These are phyloP conservation scores for Brachionus plicatilis DNA, from an alignment of 1,140 invertebrate genomes.

Conservation along the genomic window DNA sequence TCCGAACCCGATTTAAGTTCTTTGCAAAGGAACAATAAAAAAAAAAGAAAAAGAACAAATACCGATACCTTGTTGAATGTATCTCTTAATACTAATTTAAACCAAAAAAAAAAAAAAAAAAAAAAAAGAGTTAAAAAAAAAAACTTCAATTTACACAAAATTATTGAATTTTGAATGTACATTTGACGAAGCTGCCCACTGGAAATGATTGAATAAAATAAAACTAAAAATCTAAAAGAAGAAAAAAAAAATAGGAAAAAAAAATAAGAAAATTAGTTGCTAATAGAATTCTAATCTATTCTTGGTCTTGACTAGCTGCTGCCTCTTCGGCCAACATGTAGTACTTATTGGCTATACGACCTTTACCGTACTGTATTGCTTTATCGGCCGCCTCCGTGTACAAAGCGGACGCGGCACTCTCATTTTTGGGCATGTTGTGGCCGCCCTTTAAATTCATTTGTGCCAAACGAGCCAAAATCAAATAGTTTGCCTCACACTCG, in stretches of 20 bases:
- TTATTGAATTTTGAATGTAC: not conserved
- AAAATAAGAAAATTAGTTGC: not conserved
- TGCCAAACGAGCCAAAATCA: slow-evolving; percentile 58
- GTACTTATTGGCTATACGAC: slow-evolving; percentile 60
- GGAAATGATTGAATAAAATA: not conserved
- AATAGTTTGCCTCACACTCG: slow-evolving; percentile 52
- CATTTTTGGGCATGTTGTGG: slow-evolving; percentile 55
- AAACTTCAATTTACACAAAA: not conserved
- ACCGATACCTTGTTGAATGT: not conserved
- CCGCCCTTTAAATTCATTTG: slow-evolving; percentile 58
- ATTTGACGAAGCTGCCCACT: not conserved
- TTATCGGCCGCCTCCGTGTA: slow-evolving; percentile 60
- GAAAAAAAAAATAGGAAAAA: too few species aligned
- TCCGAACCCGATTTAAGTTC: not conserved
- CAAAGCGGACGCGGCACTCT: slow-evolving; percentile 55
- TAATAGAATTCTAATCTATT: not conserved
- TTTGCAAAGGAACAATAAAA: not conserved
- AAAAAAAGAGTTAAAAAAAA: not conserved
- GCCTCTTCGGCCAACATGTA: slow-evolving; percentile 60
- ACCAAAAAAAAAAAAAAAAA: not conserved
- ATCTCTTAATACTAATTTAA: not conserved
- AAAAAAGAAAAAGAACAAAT: not conserved
- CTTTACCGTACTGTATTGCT: slow-evolving; percentile 57
- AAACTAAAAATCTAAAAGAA: not conserved
- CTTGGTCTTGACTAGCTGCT: slow-evolving; percentile 41